Conservation (phyloP, 2,113 vertebrate species). For the Zootoca vivipara region DNA sequence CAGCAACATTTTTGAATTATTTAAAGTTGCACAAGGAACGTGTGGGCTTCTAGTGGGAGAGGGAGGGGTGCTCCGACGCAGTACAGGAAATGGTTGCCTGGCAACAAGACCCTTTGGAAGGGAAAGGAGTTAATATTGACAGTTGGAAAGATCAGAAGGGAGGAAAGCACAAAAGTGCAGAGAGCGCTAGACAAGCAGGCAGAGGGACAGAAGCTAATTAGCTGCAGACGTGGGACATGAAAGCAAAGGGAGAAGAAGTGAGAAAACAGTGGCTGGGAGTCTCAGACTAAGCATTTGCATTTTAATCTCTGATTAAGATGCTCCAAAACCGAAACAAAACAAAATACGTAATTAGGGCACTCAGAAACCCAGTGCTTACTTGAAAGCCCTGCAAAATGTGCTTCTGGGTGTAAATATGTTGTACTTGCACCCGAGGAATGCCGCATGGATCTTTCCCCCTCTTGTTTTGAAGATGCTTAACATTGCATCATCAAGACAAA, state of each 20-base stretch:
- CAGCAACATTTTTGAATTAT: slow-evolving; percentile 35
- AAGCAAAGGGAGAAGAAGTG: neutral
- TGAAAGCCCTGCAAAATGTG: neutral
- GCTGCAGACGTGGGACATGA: neutral
- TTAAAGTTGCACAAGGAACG: slow-evolving; percentile 7
- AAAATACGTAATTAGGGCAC: neutral
- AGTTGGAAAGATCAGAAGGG: slow-evolving; percentile 1
- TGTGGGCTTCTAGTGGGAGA: slow-evolving; percentile 8
- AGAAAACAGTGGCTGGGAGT: neutral
- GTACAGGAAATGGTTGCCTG: slow-evolving; percentile 25
- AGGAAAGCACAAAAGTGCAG: neutral
- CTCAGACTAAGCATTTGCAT: slow-evolving; percentile 6
- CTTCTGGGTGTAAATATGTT: fast-evolving
- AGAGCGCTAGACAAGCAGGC: neutral
- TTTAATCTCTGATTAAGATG: slow-evolving; percentile 6
- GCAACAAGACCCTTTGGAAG: slow-evolving; percentile 37
- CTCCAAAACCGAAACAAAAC: neutral
- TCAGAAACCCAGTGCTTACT: neutral
- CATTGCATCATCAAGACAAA: neutral
- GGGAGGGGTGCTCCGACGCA: neutral
- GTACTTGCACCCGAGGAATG: neutral
- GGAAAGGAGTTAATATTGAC: neutral
- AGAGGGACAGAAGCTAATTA: slow-evolving; percentile 4
- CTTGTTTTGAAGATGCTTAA: neutral
- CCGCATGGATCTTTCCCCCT: neutral